Percentiles rank a stretch among this genome's conserved stretches.
Conservation (phyloP, 1,140 invertebrate species). For the Nilaparvata lugens region DNA sequence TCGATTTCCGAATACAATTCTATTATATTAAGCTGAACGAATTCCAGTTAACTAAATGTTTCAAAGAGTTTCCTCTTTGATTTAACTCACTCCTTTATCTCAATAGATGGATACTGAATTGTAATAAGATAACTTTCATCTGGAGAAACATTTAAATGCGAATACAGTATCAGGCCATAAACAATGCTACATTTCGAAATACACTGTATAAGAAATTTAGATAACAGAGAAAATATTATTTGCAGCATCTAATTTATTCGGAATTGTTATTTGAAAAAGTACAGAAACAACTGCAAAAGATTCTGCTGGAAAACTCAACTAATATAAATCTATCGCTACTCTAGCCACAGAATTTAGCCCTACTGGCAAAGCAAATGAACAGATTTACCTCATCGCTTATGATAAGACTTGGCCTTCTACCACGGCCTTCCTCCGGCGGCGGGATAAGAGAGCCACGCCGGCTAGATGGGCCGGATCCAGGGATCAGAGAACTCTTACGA, state of each 20-base stretch:
- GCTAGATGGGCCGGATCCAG: constrained; percentile 56
- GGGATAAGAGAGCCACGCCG: constrained; percentile 70
- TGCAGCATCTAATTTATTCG: not conserved
- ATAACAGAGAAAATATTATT: not conserved
- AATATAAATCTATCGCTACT: not conserved
- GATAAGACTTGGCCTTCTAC: constrained; percentile 74
- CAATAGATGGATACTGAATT: no score
- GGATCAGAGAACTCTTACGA: constrained; percentile 61
- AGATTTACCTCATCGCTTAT: constrained; percentile 84
- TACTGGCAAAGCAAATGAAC: not conserved
- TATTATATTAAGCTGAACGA: no score
- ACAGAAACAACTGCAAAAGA: not conserved
- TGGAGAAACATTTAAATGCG: no score
- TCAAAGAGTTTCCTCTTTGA: no score
- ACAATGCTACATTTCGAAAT: no score
- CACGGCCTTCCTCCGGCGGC: constrained; percentile 73
- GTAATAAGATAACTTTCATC: no score
- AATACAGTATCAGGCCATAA: no score
- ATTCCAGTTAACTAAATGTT: no score
- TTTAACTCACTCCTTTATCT: no score
- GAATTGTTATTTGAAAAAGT: constrained; percentile 8
- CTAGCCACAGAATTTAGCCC: not conserved
- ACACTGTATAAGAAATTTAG: no score
- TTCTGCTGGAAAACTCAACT: not conserved
- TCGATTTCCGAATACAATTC: no score